A percentile compares a stretch with the other conserved stretches of the same genome.
Conservation (phyloP, 2,113 vertebrate species). For the Asarcornis scutulata region DNA sequence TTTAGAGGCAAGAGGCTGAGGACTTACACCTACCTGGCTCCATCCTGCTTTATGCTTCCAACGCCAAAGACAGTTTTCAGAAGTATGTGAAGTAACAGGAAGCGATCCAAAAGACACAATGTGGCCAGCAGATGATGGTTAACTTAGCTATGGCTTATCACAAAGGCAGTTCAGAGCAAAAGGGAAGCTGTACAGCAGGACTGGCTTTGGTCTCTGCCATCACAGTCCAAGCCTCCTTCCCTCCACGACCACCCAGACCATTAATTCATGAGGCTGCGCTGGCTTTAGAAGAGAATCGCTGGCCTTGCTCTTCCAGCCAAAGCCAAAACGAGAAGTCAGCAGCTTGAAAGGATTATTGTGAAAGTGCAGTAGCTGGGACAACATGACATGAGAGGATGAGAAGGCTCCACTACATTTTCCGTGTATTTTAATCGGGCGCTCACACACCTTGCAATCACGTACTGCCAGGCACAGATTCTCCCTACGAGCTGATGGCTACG, state of each 20-base stretch:
- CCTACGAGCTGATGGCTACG: background rate
- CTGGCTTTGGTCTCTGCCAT: background rate
- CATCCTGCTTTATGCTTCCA: accelerated
- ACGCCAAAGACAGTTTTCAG: background rate
- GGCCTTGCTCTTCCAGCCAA: conserved; percentile 25
- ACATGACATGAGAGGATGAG: background rate
- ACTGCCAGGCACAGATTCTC: background rate
- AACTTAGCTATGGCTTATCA: background rate
- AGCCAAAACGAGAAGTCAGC: conserved; percentile 45
- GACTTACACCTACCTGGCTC: background rate
- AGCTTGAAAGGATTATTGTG: conserved; percentile 25
- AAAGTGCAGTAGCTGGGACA: background rate
- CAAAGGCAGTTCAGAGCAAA: background rate
- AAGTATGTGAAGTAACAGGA: background rate
- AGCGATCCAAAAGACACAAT: background rate
- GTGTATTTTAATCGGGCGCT: background rate
- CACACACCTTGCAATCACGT: background rate
- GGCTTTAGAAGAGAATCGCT: background rate
- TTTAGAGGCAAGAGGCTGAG: background rate
- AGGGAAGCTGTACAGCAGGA: background rate
- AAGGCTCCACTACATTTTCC: background rate
- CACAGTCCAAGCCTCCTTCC: background rate
- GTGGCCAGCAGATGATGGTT: background rate
- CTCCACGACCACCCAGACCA: background rate
- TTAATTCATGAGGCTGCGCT: background rate